Evolutionary conservation across 35 echinoderm and acorn worm species (phyloP).

Genomic region (Diadema setosum): DNA sequence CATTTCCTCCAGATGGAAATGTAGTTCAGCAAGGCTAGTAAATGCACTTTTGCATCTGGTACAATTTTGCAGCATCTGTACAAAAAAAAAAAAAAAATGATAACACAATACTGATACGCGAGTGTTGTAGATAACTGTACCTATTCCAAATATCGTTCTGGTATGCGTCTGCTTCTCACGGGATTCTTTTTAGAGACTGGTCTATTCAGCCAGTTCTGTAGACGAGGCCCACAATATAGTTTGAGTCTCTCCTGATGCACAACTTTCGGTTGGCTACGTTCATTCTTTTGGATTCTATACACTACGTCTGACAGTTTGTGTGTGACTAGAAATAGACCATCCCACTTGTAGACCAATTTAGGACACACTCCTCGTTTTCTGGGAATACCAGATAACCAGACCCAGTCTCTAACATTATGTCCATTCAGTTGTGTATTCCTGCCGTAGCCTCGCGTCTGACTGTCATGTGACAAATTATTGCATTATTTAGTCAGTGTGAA

Average conservation of each 20-base stretch:
- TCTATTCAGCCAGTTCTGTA: neutral
- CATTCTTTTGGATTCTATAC: constrained; percentile 4
- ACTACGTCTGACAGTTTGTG: constrained; percentile 9
- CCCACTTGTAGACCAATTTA: neutral
- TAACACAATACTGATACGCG: too few relatives aligned
- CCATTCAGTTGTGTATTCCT: neutral
- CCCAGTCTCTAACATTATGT: neutral
- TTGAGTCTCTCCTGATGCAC: constrained; percentile 12
- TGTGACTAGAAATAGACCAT: too few relatives aligned
- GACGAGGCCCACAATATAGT: neutral
- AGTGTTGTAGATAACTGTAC: too few relatives aligned
- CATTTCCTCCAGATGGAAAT: too few relatives aligned
- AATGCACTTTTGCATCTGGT: too few relatives aligned
- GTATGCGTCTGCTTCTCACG: neutral
- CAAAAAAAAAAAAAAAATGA: too few relatives aligned
- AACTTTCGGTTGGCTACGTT: neutral
- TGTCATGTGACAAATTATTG: neutral
- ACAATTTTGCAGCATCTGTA: too few relatives aligned
- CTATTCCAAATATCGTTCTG: neutral
- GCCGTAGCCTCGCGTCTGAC: neutral
- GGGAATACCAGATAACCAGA: neutral
- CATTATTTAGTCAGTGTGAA: too few relatives aligned
- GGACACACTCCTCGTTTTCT: neutral
- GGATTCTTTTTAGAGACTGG: neutral
- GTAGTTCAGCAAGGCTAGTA: too few relatives aligned